Conservation (phyloP, 2,113 vertebrate species). For the Rhegmatorhina hoffmannsi region DNA sequence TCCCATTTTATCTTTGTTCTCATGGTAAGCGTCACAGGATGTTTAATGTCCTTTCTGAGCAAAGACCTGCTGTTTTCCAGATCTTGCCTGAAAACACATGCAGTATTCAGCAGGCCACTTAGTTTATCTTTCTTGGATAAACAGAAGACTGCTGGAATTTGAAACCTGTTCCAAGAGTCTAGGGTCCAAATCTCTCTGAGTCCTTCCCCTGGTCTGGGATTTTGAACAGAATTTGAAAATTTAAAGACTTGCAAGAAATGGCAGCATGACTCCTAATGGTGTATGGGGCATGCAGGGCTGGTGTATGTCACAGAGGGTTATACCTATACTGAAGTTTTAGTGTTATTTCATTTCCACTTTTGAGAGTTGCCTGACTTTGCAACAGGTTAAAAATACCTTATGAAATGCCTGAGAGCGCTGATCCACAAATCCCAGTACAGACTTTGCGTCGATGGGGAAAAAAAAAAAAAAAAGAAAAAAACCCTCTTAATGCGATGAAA, state of each 20-base stretch:
- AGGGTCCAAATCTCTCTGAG: conserved; percentile 7
- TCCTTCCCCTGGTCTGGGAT: not conserved
- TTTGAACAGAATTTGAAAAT: not conserved
- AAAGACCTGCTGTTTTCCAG: conserved; percentile 42
- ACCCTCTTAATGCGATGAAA: not conserved
- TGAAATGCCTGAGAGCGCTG: not conserved
- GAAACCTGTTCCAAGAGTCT: conserved; percentile 57
- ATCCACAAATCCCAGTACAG: not conserved
- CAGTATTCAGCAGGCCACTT: conserved; percentile 10
- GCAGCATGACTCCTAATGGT: not conserved
- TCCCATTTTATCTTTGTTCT: not conserved
- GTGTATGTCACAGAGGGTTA: too few species aligned
- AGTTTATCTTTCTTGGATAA: conserved; percentile 64
- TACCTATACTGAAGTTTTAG: fast-evolving
- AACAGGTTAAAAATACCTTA: not conserved
- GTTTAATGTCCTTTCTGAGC: conserved; percentile 14
- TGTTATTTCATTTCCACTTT: not conserved
- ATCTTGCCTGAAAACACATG: not conserved
- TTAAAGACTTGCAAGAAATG: not conserved
- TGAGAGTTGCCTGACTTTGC: not conserved
- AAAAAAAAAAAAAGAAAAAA: not conserved
- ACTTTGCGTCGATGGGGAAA: not conserved
- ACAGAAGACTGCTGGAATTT: conserved; percentile 56
- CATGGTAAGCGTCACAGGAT: conserved; percentile 4
- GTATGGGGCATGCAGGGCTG: not conserved